Evolutionary conservation across 1,140 invertebrate genomes (phyloP).

Genomic region (Ceratosolen solmsi): DNA sequence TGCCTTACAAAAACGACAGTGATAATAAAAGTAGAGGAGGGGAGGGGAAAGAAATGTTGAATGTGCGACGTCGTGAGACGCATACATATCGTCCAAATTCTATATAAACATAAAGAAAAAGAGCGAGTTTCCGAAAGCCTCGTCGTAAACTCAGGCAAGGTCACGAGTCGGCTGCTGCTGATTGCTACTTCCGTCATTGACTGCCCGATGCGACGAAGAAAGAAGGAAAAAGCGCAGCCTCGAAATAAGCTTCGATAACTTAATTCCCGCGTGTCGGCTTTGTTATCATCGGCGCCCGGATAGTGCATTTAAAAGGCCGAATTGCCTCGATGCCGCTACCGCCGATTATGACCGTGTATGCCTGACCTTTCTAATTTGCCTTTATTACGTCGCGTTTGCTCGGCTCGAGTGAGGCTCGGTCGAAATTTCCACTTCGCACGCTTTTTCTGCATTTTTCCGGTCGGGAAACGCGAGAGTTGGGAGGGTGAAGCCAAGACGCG

Average conservation of each 20-base stretch:
- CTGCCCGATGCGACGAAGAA: neutral
- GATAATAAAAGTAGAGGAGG: neutral
- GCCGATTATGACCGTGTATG: slow-evolving; percentile 59
- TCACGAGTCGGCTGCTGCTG: slow-evolving; percentile 26
- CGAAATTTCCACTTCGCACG: neutral
- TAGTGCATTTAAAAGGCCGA: slow-evolving; percentile 54
- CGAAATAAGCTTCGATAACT: slow-evolving; percentile 47
- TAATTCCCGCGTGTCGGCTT: slow-evolving; percentile 55
- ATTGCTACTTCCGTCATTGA: slow-evolving; percentile 5
- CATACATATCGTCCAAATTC: neutral
- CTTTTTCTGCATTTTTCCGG: no score
- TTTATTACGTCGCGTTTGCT: neutral
- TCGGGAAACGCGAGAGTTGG: no score
- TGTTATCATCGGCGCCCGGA: slow-evolving; percentile 55
- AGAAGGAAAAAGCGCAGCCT: neutral
- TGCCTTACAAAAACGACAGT: no score
- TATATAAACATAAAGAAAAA: neutral
- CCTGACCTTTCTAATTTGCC: slow-evolving; percentile 60
- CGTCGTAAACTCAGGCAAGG: slow-evolving; percentile 11
- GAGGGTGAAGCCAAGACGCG: no score
- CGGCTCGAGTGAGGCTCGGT: neutral
- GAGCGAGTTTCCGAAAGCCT: neutral
- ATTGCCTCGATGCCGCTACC: slow-evolving; percentile 57
- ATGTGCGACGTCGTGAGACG: neutral
- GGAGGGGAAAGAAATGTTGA: neutral